Evolutionary conservation across 2,888 invertebrate genomes (phyloP).

Genomic region (Drosophila longiperda): DNA sequence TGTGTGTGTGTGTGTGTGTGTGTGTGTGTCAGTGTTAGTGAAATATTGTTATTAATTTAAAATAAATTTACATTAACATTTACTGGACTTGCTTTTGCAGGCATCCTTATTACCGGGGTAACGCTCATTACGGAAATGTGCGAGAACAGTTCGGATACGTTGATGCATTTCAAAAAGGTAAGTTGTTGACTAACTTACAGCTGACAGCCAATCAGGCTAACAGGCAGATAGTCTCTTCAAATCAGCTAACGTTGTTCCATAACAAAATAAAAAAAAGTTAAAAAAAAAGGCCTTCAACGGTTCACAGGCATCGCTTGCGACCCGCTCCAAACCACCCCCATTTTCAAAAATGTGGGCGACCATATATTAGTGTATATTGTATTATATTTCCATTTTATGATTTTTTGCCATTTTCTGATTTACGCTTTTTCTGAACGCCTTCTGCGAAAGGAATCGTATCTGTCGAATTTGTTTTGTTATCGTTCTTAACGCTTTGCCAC

Average conservation of each 20-base stretch:
- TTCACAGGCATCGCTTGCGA: constrained; percentile 1
- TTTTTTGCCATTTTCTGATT: constrained; percentile 18
- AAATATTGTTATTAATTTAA: not conserved
- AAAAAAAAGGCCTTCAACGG: constrained; percentile 8
- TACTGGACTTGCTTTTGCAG: constrained; percentile 80
- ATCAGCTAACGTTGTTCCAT: constrained; percentile 16
- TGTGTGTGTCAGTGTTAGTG: not conserved
- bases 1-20: constrained; percentile 34
- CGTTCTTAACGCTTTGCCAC: constrained; percentile 42
- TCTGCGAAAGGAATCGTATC: constrained; percentile 16
- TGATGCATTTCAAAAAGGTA: constrained; percentile 99
- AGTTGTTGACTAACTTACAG: constrained; percentile 52
- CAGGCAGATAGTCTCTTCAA: not conserved
- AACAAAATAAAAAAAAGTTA: not conserved
- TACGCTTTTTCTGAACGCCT: constrained; percentile 24
- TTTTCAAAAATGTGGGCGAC: constrained; percentile 30
- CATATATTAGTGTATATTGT: constrained; percentile 25
- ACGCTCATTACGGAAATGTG: constrained; percentile 99
- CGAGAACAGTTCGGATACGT: constrained; percentile 97
- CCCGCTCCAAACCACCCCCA: constrained; percentile 13
- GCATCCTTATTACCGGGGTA: constrained; percentile 98
- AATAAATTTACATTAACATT: constrained; percentile 14
- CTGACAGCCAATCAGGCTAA: not conserved
- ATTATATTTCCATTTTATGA: constrained; percentile 5
- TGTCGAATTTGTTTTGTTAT: constrained; percentile 9